Percentiles rank a stretch among this genome's conserved stretches.
These are phyloP conservation scores for Trilocha varians DNA, from an alignment of 2,888 invertebrate genomes.

Conservation along the genomic window DNA sequence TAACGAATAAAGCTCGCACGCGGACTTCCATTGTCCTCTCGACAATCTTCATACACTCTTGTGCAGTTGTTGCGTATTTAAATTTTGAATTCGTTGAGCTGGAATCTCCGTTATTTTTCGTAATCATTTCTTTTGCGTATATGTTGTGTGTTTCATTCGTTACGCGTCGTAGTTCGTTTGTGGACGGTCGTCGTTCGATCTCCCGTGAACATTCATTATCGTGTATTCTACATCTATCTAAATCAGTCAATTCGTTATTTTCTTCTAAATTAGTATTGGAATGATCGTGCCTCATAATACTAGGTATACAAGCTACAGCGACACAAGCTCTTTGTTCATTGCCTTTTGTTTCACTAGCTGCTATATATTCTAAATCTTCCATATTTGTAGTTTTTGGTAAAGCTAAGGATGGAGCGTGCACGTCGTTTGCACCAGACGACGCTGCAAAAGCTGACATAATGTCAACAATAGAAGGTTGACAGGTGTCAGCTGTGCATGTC, in stretches of 20 bases:
- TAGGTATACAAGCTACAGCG: slow-evolving; percentile 28
- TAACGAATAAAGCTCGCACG: slow-evolving; percentile 37
- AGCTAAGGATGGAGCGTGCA: slow-evolving; percentile 1
- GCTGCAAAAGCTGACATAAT: slow-evolving; percentile 18
- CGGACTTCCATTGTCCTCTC: slow-evolving; percentile 53
- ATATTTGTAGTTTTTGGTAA: slow-evolving; percentile 9
- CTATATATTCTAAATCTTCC: slow-evolving; percentile 4
- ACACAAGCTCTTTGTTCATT: slow-evolving; percentile 13
- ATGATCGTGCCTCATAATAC: slow-evolving; percentile 42
- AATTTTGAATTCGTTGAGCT: slow-evolving; percentile 55
- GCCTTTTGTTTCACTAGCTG: slow-evolving; percentile 3
- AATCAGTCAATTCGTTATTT: slow-evolving; percentile 51
- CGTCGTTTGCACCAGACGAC: slow-evolving; percentile 5
- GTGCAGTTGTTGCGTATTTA: slow-evolving; percentile 47
- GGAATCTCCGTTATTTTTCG: slow-evolving; percentile 47
- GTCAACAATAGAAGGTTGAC: slow-evolving; percentile 17
- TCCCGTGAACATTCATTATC: slow-evolving; percentile 36
- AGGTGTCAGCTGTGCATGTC: slow-evolving; percentile 58
- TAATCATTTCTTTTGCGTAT: slow-evolving; percentile 55
- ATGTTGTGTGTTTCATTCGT: slow-evolving; percentile 47
- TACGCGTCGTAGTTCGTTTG: slow-evolving; percentile 30
- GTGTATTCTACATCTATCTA: slow-evolving; percentile 52
- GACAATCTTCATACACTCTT: slow-evolving; percentile 39
- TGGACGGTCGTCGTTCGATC: slow-evolving; percentile 36
- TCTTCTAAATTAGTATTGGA: slow-evolving; percentile 52